A percentile compares a stretch with the other conserved stretches of the same genome.
These are phyloP conservation scores for Semnornis frantzii DNA, from an alignment of 2,113 vertebrate genomes.

Conservation along the genomic window DNA sequence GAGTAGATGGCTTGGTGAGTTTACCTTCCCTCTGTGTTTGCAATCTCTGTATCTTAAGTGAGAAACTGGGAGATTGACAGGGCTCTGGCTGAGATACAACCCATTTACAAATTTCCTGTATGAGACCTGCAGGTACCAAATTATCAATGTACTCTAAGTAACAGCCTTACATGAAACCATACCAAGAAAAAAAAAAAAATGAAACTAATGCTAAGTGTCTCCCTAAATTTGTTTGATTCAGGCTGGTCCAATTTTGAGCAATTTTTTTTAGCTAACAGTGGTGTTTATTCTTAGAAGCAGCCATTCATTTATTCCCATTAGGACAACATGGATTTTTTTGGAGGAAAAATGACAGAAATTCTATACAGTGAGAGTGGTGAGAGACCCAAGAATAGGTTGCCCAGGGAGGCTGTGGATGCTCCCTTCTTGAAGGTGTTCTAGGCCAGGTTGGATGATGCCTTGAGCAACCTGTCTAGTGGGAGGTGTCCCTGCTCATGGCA, in stretches of 20 bases:
- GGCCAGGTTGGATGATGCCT: too few relatives aligned
- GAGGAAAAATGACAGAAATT: conserved; percentile 11
- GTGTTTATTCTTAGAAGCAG: conserved; percentile 31
- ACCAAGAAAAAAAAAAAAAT: neutral
- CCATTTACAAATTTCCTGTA: neutral
- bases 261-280: conserved; percentile 38
- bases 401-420: too few relatives aligned
- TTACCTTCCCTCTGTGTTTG: neutral
- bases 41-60: neutral
- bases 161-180: conserved; percentile 37
- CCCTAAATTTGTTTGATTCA: neutral
- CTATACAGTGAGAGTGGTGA: too few relatives aligned
- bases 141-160: neutral
- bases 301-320: conserved; percentile 55
- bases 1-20: neutral
- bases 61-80: neutral
- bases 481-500: too few relatives aligned
- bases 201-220: conserved; percentile 5
- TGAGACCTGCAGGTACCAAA: neutral
- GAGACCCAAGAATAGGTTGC: too few relatives aligned
- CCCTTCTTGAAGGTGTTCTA: too few relatives aligned
- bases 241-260: conserved; percentile 10
- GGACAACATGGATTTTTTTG: conserved; percentile 21
- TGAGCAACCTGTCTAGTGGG: too few relatives aligned
- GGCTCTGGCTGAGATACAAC: neutral